Base-by-base conservation (phyloP, 2,797 vertebrate species). In the Anniella stebbinsi region DNA sequence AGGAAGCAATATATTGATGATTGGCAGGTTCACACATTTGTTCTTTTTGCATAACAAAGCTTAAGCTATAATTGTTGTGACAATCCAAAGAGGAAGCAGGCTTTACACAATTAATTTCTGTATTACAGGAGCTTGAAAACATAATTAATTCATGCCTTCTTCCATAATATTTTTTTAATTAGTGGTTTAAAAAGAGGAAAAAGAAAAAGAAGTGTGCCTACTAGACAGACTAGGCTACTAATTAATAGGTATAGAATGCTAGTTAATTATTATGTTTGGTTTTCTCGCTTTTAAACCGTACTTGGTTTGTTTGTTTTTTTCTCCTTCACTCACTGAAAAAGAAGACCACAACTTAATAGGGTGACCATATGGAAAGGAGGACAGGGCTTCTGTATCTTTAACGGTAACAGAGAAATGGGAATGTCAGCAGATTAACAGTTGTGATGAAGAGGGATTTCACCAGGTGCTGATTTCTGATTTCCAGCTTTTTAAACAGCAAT, bases 121-220 rank as follows among this genome's bases (percentile, higher is more conserved):
- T 13, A 81, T 90, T 85, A 90, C 90, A 95, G 92, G 81, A 48
- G 82, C 5, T 15, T 77, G 82, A 89, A 89, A 93, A 86, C 92
- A 73, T 95, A 95, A 93, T 94, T 95, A 95, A 94, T 93, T 92
- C 92, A 86, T 60, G 86, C 77, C 80, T 84, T 84, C 72, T 92
- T 88, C 92, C 85, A 80, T 84, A 92, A 86, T 87, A 91, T 91
- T 91, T 94, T 94, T 88, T 94, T 97, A 96, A 96, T 97, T 92
- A 88, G 92, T 73, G 69, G 88, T n/a, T n/a, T 90, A 94, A 96
- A 94, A 96, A 83, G 36, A 77, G 41, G n/a, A 70, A 93, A 90
- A 96, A 93, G 88, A 69, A 76, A 36, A 78, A 93, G 91, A 96
- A 93, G 89, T 95, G 91, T 92, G 85, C 90, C 91, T 95, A 84